These are phyloP conservation scores for Glareola pratincola DNA, from an alignment of 2,113 vertebrate genomes.

Conservation along the genomic window DNA sequence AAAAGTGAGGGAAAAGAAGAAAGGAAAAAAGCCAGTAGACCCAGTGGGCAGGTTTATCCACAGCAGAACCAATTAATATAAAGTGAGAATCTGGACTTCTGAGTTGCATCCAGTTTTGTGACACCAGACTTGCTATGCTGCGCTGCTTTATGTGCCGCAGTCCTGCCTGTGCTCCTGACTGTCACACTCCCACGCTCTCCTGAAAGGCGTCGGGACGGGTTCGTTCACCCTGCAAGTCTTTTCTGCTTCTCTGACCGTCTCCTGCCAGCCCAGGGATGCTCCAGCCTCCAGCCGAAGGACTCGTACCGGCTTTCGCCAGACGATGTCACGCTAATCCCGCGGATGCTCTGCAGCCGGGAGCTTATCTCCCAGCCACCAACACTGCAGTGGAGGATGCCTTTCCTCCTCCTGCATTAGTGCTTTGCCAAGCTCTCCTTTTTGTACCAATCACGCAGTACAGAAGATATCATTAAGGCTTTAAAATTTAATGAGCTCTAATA, in stretches of 20 bases:
- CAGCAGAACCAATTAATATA: background rate
- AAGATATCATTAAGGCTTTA: slow-evolving; percentile 48
- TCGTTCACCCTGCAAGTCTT: background rate
- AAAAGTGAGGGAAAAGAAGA: background rate
- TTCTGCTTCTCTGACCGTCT: background rate
- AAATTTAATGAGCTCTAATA: slow-evolving; percentile 52
- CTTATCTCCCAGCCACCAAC: background rate
- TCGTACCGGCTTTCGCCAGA: slow-evolving; percentile 8
- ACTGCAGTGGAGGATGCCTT: background rate
- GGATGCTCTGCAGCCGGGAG: background rate
- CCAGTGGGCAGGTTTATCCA: background rate
- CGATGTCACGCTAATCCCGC: slow-evolving; percentile 30
- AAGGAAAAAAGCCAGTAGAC: background rate
- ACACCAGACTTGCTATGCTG: background rate
- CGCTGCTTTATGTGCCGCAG: background rate
- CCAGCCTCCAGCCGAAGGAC: background rate
- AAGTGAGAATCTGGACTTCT: background rate
- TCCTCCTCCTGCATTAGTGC: background rate
- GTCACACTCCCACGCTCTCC: background rate
- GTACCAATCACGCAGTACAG: background rate
- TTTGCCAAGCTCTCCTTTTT: background rate
- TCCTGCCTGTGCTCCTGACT: background rate
- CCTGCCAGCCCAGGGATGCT: background rate
- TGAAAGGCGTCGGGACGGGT: background rate
- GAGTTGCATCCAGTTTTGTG: background rate